Conservation (phyloP, 2,888 invertebrate species). For the Lepidochrysops patricia region DNA sequence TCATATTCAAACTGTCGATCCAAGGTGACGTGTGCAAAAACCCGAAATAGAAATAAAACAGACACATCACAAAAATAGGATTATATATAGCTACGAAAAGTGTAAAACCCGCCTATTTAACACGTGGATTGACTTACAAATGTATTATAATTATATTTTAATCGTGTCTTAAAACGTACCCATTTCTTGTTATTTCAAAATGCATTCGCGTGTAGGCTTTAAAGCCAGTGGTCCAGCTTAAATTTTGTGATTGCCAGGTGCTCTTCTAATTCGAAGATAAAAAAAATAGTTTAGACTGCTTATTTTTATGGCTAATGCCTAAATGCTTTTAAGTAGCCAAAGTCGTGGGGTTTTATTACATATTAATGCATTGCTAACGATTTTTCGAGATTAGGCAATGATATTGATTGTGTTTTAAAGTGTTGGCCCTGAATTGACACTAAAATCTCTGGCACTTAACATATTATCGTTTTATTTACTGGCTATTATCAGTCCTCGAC, state of each 20-base stretch:
- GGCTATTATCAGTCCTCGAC: background rate
- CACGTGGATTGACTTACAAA: background rate
- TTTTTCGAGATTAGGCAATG: background rate
- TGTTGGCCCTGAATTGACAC: background rate
- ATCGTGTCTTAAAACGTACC: background rate
- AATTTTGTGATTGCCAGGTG: background rate
- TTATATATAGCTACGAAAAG: background rate
- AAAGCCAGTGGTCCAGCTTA: background rate
- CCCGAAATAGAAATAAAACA: no score
- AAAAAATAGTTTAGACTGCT: background rate
- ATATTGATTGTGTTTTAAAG: background rate
- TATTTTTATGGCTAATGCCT: background rate
- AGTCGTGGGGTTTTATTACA: background rate
- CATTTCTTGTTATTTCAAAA: constrained; percentile 1
- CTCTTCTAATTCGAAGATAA: background rate
- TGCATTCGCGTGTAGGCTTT: background rate
- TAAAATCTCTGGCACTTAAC: background rate
- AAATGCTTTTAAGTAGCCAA: background rate
- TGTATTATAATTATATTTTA: background rate
- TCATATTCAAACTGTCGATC: background rate
- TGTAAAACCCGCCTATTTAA: background rate
- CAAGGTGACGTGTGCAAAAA: background rate
- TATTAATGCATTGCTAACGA: background rate
- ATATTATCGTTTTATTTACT: background rate
- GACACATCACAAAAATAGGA: background rate